Percentiles rank a stretch among this genome's conserved stretches.
Conservation (phyloP, 2,888 invertebrate species). For the Pollenia amentaria region DNA sequence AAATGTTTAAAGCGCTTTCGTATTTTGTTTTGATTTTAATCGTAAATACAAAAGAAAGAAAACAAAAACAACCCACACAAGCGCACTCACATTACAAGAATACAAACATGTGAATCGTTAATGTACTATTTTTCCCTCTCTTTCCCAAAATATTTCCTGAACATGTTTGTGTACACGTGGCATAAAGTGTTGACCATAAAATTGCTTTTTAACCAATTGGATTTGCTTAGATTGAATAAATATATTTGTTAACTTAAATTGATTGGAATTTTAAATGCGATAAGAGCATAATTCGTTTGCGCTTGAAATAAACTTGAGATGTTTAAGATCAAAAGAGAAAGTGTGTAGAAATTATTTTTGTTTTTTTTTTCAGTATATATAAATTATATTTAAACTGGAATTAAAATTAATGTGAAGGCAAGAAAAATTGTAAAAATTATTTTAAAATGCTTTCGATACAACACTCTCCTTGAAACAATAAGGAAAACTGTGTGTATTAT, state of each 20-base stretch:
- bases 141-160: neutral
- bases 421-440: too few relatives aligned
- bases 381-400: neutral
- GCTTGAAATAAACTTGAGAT: neutral
- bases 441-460: too few relatives aligned
- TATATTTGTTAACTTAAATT: slow-evolving; percentile 6
- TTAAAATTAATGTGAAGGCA: neutral
- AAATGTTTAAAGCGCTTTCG: slow-evolving; percentile 45
- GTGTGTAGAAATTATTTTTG: neutral
- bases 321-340: neutral
- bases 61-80: neutral
- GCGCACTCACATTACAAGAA: neutral
- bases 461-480: too few relatives aligned
- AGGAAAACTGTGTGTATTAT: too few relatives aligned
- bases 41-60: slow-evolving; percentile 8
- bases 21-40: slow-evolving; percentile 35
- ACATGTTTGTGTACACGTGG: slow-evolving; percentile 6
- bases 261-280: slow-evolving; percentile 17
- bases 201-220: slow-evolving; percentile 67
- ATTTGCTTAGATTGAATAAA: slow-evolving; percentile 42
- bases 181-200: slow-evolving; percentile 52
- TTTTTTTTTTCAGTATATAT: too few relatives aligned
- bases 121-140: slow-evolving; percentile 4
- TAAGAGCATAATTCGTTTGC: neutral
- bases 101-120: neutral